Evolutionary conservation across 2,113 vertebrate species (phyloP), one percentile per base, ranked within the genome.

Genomic region (Gasterosteus nipponicus): DNA sequence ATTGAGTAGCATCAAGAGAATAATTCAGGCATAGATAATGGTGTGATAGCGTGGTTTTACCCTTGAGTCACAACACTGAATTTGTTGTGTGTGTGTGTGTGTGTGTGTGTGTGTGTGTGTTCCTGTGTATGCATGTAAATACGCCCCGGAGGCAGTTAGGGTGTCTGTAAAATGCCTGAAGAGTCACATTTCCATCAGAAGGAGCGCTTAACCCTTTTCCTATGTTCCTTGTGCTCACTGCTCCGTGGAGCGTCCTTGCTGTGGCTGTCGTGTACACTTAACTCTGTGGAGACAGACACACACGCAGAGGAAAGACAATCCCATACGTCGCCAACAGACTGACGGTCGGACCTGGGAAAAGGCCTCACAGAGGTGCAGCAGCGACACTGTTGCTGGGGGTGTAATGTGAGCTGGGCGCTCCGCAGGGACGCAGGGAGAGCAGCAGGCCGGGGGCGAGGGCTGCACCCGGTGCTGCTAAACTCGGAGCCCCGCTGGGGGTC

Each of bases 141-240:
- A 86, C 65, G 75, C 86, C 70, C 70, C 81, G 14, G 68, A 80
- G 73, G 87, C 83, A 84, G 88, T 90, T 88, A 89, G 84, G 77
- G 83, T 86, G 86, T 89, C 81, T 80, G 86, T 91, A 89, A 91
- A 92, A 89, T 81, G 86, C 86, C 81, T 87, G 86, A 89, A 87
- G 89, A 91, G 84, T 82, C 87, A 81, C 82, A 84, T 87, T 86
- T 89, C 79, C 85, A 80, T 87, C 72, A 57, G 80, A 73, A 86
- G 84, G 73, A 56, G 47, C 84, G 94, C 93, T 96, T 96, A 95
- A 91, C 92, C 93, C 94, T 95, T 94, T 85, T 88, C 69, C 69
- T 83, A 76, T 75, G 74, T 58, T 80, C 60, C 39, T 71, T 70
- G 75, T 77, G 87, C 87, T 88, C 80, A 69, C 76, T 69, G 86